These are phyloP conservation scores for Ascidia mentula DNA, from an alignment of 23 tunicate species.

Conservation along the genomic window DNA sequence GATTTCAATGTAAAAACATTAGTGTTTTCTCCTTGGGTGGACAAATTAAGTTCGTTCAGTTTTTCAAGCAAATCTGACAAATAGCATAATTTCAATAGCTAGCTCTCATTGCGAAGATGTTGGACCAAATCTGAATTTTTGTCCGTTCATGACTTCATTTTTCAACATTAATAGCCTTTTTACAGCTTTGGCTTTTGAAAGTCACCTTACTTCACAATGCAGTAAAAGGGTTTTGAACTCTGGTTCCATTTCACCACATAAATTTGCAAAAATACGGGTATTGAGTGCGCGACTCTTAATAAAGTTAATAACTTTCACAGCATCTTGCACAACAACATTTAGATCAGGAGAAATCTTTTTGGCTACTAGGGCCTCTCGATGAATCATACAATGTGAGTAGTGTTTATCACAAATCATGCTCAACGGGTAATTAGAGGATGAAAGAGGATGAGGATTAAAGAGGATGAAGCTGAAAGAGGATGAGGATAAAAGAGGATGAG, in stretches of 20 bases:
- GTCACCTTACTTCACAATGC: slow-evolving; percentile 58
- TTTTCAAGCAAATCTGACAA: slow-evolving; percentile 61
- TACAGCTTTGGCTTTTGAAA: slow-evolving; percentile 46
- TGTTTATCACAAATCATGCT: too few species aligned
- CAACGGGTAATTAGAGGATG: too few species aligned
- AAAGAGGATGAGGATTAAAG: too few species aligned
- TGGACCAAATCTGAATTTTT: slow-evolving; percentile 41
- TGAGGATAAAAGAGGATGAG: too few species aligned
- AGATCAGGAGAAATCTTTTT: slow-evolving; percentile 24
- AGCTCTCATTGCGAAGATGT: slow-evolving; percentile 40
- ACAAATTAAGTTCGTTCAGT: slow-evolving; percentile 47
- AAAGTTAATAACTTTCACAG: slow-evolving; percentile 31
- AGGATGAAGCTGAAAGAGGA: too few species aligned
- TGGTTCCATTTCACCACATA: slow-evolving; percentile 53
- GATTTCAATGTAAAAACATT: slow-evolving; percentile 43
- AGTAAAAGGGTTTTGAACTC: slow-evolving; percentile 34
- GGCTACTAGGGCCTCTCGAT: slow-evolving; percentile 46
- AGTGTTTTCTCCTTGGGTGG: slow-evolving; percentile 54
- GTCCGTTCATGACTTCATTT: slow-evolving; percentile 30
- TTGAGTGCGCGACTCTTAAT: slow-evolving; percentile 49
- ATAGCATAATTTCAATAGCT: slow-evolving; percentile 48
- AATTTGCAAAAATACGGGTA: slow-evolving; percentile 47
- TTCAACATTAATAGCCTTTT: slow-evolving; percentile 52
- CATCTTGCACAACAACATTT: slow-evolving; percentile 37
- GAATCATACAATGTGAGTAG: too few species aligned